Evolutionary conservation across 2,888 invertebrate species (phyloP), one percentile per base, ranked within the genome.

Genomic region (Aporophyla lueneburgensis): DNA sequence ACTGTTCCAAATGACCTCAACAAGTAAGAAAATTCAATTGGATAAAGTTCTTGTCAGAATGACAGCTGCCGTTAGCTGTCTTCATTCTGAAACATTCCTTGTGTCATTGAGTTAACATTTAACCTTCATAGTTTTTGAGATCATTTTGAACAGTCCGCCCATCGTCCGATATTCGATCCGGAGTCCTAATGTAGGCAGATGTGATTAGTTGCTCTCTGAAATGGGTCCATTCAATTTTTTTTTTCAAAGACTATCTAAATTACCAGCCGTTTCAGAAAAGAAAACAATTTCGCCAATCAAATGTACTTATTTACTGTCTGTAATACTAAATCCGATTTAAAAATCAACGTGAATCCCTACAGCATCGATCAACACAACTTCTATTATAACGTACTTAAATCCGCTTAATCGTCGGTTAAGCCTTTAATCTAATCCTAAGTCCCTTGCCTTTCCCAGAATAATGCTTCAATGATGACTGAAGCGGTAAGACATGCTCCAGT

Each of bases 401-500:
- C 77, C 72, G 66, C 78, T 83, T 85, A 87, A 87, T 84, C 85
- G 80, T 62, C 61, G 54, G 85, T 78, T 87, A 78, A 89, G 80
- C 84, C 72, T 14, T 49, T 61, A 71, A 76, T 85, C 83, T 61
- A 71, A 74, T 85, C 83, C 63, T 63, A 77, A 71, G 56, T 74
- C 59, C 62, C 43, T 71, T 80, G 72, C 71, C 33, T 65, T 82
- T 81, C 71, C 53, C 91, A 96, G 96, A 90, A 93, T 77, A 95
- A 95, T 81, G 93, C 95, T 9, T 83, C 91, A 81, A 88, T 95
- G 93, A 91, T 96, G 93, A 96, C 94, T 61, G 88, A 94, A 10
- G 93, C 95, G 0, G 94, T 96, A 1, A 93, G 96, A 16, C 65
- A 83, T 4, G 92, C 95, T 3, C 89, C 94, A 1, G 24, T 65